A percentile compares a stretch with the other conserved stretches of the same genome.
Evolutionary conservation across 2,797 vertebrate genomes (phyloP).

Genomic region (Cossypha dichroa): DNA sequence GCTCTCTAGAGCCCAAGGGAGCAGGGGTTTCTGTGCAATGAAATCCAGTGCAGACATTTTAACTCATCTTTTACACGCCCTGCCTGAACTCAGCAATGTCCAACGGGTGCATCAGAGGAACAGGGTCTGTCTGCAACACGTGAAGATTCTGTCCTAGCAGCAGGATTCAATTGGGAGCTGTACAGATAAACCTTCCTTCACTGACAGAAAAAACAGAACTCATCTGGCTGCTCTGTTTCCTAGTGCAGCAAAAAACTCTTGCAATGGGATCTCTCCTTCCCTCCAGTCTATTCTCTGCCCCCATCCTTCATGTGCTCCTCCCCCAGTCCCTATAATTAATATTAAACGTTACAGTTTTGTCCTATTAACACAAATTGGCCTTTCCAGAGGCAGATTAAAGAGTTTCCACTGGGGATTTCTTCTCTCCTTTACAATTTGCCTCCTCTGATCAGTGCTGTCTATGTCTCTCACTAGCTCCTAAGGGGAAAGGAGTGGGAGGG

Average conservation of each 20-base stretch:
- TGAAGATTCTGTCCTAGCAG: not conserved
- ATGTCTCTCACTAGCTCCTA: constrained; percentile 37
- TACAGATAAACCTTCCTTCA: not conserved
- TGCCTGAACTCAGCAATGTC: not conserved
- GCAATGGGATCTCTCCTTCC: not conserved
- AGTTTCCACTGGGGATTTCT: constrained; percentile 45
- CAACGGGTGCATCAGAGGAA: not conserved
- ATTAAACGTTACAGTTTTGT: constrained; percentile 62
- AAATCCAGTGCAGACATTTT: not conserved
- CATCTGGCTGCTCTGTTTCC: not conserved
- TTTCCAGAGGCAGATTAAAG: constrained; percentile 67
- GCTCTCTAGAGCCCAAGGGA: not conserved
- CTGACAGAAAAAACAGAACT: not conserved
- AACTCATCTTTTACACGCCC: not conserved
- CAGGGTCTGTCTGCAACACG: accelerated
- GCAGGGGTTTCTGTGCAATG: not conserved
- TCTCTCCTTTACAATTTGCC: constrained; percentile 46
- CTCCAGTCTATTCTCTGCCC: not conserved
- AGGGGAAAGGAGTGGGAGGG: constrained; percentile 44
- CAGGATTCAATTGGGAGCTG: not conserved
- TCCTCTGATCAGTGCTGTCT: constrained; percentile 59
- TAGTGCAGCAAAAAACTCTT: not conserved
- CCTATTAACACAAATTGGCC: constrained; percentile 66
- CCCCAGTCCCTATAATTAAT: constrained; percentile 54
- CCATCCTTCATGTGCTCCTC: not conserved